Evolutionary conservation across 1,140 invertebrate species (phyloP).

Genomic region (Asobara japonica): DNA sequence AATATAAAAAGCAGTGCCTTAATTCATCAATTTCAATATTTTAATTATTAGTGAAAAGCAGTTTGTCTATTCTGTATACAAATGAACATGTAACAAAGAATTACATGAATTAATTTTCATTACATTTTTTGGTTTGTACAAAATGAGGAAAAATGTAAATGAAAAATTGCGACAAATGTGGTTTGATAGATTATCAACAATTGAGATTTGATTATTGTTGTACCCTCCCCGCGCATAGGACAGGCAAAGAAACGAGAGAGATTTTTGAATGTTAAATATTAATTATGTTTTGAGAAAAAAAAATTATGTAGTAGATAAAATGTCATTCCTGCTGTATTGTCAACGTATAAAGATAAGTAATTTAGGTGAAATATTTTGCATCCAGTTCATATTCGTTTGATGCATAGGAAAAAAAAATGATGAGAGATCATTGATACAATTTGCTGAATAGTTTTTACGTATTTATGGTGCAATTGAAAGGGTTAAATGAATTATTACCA

Average conservation of each 20-base stretch:
- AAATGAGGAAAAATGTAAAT: slow-evolving; percentile 9
- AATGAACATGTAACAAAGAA: slow-evolving; percentile 29
- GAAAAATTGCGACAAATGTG: slow-evolving; percentile 2
- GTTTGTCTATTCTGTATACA: slow-evolving; percentile 40
- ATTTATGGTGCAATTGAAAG: slow-evolving; percentile 1
- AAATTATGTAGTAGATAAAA: slow-evolving; percentile 2
- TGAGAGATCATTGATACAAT: slow-evolving; percentile 25
- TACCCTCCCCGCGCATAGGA: slow-evolving; percentile 63
- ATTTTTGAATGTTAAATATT: neutral
- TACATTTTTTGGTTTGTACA: slow-evolving; percentile 30
- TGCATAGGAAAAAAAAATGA: too few species aligned
- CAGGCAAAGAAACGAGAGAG: slow-evolving; percentile 44
- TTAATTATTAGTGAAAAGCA: slow-evolving; percentile 61
- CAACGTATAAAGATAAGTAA: neutral
- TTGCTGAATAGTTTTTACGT: neutral
- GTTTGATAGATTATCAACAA: slow-evolving; percentile 15
- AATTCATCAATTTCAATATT: slow-evolving; percentile 43
- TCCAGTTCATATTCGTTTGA: slow-evolving; percentile 20
- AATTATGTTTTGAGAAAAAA: slow-evolving; percentile 14
- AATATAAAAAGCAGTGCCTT: slow-evolving; percentile 52
- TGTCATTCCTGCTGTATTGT: slow-evolving; percentile 25
- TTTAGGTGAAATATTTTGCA: slow-evolving; percentile 12
- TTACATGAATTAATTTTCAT: slow-evolving; percentile 32
- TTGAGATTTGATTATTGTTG: slow-evolving; percentile 47
- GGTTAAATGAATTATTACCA: slow-evolving; percentile 11